A percentile compares a stretch with the other conserved stretches of the same genome.
These are phyloP conservation scores for Dendropsophus ebraccatus DNA, from an alignment of 2,113 vertebrate genomes.

Conservation along the genomic window DNA sequence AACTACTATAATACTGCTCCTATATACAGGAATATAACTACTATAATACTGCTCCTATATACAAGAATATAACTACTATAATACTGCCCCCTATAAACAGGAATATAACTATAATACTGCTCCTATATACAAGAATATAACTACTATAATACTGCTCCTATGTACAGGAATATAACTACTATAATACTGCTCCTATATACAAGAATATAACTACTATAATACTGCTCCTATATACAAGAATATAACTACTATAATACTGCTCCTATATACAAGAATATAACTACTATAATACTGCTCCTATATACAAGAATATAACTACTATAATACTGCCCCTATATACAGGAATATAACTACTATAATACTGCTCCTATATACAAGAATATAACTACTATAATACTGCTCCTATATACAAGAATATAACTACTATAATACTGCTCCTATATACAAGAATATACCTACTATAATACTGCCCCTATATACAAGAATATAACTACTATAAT, in stretches of 20 bases:
- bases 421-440: too few relatives aligned
- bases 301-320: too few relatives aligned
- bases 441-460: too few relatives aligned
- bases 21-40: background rate
- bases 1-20: background rate
- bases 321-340: too few relatives aligned
- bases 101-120: conserved; percentile 1
- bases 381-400: too few relatives aligned
- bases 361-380: too few relatives aligned
- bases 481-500: background rate
- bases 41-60: background rate
- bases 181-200: background rate
- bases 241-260: too few relatives aligned
- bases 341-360: too few relatives aligned
- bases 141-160: background rate
- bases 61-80: background rate
- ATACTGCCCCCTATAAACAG: background rate
- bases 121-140: background rate
- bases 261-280: too few relatives aligned
- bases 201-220: background rate
- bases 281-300: too few relatives aligned
- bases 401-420: too few relatives aligned
- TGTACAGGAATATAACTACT: background rate
- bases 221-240: background rate
- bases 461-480: too few relatives aligned